Evolutionary conservation across 2,888 invertebrate genomes (phyloP).

Genomic region (Dione vanillae): DNA sequence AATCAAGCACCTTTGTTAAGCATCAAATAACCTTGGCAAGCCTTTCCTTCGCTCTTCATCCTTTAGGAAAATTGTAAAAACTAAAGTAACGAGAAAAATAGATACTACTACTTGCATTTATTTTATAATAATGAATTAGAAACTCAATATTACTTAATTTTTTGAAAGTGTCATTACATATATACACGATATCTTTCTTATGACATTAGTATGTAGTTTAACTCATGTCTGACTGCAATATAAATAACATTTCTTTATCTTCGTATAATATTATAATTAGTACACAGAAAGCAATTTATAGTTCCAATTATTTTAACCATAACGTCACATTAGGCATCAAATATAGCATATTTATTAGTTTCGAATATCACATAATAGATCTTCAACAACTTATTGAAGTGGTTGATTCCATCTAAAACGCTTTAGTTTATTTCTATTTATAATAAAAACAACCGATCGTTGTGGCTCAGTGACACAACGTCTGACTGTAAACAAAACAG

Average conservation of each 20-base stretch:
- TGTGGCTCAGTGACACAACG: too few species aligned
- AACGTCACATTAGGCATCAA: neutral
- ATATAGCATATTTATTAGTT: neutral
- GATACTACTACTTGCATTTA: neutral
- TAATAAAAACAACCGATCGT: too few species aligned
- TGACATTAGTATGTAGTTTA: too few species aligned
- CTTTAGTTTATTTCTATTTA: too few species aligned
- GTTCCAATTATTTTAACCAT: neutral
- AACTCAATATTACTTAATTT: too few species aligned
- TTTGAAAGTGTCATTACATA: too few species aligned
- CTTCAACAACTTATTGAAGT: neutral
- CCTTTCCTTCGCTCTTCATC: neutral
- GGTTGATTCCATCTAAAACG: neutral
- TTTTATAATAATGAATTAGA: too few species aligned
- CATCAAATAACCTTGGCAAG: too few species aligned
- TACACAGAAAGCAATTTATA: slow-evolving; percentile 1
- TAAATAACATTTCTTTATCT: too few species aligned
- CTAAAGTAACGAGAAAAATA: neutral
- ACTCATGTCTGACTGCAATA: neutral
- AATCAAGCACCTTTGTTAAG: slow-evolving; percentile 4
- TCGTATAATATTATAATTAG: neutral
- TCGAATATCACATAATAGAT: neutral
- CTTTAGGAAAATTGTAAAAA: neutral
- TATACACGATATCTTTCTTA: too few species aligned
- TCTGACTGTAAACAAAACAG: too few species aligned